phyloP scores from a whole-genome alignment of 1,140 invertebrate species.

The Arctopsyche grandis region DNA sequence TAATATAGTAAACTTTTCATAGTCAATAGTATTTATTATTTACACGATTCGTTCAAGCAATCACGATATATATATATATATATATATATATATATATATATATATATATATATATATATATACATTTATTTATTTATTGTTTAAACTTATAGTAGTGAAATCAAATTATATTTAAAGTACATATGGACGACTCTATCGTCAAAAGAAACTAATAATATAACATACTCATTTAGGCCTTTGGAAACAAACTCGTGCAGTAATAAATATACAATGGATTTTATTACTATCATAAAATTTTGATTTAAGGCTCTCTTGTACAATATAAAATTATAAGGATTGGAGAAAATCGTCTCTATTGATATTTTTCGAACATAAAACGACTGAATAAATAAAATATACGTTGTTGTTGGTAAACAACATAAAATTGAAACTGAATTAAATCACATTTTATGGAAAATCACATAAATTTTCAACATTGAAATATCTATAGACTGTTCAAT shows the following conservation, averaged over 20 bases:
- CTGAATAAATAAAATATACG: no score
- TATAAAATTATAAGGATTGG: neutral
- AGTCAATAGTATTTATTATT: constrained; percentile 14
- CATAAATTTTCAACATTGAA: no score
- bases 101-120: constrained; percentile 18
- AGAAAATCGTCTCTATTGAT: neutral
- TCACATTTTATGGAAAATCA: no score
- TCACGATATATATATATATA: constrained; percentile 24
- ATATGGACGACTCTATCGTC: no score
- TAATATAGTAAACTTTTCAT: constrained; percentile 7
- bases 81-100: constrained; percentile 24
- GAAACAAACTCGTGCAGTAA: constrained; percentile 32
- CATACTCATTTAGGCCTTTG: constrained; percentile 29
- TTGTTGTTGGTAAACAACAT: no score
- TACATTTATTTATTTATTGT: neutral
- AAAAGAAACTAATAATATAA: constrained; percentile 16
- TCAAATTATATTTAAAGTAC: no score
- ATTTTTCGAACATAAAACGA: no score
- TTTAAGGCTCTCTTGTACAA: neutral
- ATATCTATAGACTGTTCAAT: no score
- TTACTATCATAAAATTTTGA: neutral
- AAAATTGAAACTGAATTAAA: no score
- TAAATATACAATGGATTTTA: constrained; percentile 17
- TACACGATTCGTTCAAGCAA: constrained; percentile 31
- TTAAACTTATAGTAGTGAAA: no score